phyloP scores from a whole-genome alignment of 2,888 invertebrate species.

The Parnassius smintheus region DNA sequence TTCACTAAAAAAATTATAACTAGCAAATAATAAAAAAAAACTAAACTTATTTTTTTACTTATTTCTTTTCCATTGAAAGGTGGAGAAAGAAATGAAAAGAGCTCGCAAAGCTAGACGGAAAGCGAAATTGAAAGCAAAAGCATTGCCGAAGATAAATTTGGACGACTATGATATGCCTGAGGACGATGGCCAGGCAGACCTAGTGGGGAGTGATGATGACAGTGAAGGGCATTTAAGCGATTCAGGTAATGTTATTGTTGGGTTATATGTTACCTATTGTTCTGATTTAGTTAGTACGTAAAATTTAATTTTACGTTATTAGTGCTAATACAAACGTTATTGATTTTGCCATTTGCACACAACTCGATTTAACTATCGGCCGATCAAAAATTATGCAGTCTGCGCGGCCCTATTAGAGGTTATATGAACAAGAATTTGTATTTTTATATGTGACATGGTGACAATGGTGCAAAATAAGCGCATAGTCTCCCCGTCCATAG shows the following conservation, averaged over 20 bases:
- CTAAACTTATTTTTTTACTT: not conserved
- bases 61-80: conserved; percentile 39
- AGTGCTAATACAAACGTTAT: too few relatives aligned
- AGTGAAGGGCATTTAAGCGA: conserved; percentile 75
- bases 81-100: conserved; percentile 81
- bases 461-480: too few relatives aligned
- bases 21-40: too few relatives aligned
- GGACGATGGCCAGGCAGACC: conserved; percentile 87
- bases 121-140: conserved; percentile 74
- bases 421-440: too few relatives aligned
- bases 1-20: too few relatives aligned
- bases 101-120: conserved; percentile 80
- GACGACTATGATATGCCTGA: conserved; percentile 90
- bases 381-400: too few relatives aligned
- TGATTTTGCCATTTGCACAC: too few relatives aligned
- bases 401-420: too few relatives aligned
- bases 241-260: conserved; percentile 50
- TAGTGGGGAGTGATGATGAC: conserved; percentile 76
- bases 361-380: too few relatives aligned
- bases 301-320: not conserved
- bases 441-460: too few relatives aligned
- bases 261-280: not conserved
- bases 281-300: not conserved
- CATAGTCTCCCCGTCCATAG: too few relatives aligned
- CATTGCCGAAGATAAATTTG: conserved; percentile 85